Conservation (phyloP, 2,888 invertebrate species). For the Lumbricus terrestris region DNA sequence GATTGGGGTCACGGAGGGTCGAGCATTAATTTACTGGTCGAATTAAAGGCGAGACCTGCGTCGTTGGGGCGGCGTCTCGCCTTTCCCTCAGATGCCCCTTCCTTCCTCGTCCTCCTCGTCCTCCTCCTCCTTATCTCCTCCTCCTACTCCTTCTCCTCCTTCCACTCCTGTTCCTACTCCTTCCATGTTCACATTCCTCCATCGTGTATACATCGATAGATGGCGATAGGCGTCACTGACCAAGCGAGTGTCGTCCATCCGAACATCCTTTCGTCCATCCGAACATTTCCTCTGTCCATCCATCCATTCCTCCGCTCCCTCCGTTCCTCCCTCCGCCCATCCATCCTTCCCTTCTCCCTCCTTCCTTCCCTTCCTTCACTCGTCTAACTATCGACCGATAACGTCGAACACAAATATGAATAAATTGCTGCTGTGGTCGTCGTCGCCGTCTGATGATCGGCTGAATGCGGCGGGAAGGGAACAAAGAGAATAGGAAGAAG, state of each 20-base stretch:
- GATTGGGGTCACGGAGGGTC: conserved; percentile 4
- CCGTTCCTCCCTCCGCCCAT: neutral
- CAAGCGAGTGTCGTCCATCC: neutral
- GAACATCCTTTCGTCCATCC: neutral
- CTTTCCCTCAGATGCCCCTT: neutral
- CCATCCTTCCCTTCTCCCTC: neutral
- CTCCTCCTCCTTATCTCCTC: neutral
- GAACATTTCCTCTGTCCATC: neutral
- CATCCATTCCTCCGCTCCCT: neutral
- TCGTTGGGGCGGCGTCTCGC: neutral
- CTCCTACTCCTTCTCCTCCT: too few species aligned
- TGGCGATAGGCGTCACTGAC: conserved; percentile 7
- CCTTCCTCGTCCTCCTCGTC: neutral
- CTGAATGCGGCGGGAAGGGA: neutral
- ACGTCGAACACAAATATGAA: conserved; percentile 13
- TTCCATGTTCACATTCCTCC: neutral
- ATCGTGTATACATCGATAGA: neutral
- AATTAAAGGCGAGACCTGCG: conserved; percentile 3
- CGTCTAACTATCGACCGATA: neutral
- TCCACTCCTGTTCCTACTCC: neutral
- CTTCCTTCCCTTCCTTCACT: neutral
- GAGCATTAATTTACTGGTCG: conserved; percentile 16
- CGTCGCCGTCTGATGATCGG: neutral
- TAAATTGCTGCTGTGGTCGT: neutral
- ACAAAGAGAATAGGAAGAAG: neutral